These are phyloP conservation scores for Lampris megalopsis DNA, from an alignment of 2,113 vertebrate species.

Conservation along the genomic window DNA sequence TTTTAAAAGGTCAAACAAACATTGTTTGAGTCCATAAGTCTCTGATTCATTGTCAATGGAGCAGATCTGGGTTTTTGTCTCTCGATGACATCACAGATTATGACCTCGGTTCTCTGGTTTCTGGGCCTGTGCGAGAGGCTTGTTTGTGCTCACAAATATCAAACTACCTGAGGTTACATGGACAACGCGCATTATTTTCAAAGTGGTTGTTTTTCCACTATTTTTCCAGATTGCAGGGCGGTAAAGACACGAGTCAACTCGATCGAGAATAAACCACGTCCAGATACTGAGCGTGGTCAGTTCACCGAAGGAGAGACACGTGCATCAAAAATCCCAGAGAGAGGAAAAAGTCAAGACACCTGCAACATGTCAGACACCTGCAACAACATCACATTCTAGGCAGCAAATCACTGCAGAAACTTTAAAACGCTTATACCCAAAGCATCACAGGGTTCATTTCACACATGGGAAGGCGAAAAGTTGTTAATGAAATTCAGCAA, in stretches of 20 bases:
- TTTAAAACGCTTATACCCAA: neutral
- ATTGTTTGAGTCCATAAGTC: conserved; percentile 53
- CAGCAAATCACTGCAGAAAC: conserved; percentile 1
- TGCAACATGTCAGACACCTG: neutral
- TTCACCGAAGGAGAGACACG: neutral
- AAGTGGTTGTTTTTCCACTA: too few species aligned
- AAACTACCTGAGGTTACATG: too few species aligned
- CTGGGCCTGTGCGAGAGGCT: conserved; percentile 29
- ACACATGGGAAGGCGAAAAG: conserved; percentile 46
- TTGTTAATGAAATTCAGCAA: conserved; percentile 80
- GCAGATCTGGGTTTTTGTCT: conserved; percentile 61
- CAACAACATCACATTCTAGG: neutral
- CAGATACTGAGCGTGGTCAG: too few species aligned
- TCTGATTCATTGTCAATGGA: conserved; percentile 65
- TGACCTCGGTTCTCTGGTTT: conserved; percentile 52
- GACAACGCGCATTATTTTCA: too few species aligned
- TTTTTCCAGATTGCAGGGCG: too few species aligned
- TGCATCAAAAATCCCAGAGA: conserved; percentile 32
- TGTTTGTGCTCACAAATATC: conserved; percentile 1
- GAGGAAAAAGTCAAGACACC: neutral
- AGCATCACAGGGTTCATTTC: conserved; percentile 32
- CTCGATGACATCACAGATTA: conserved; percentile 41
- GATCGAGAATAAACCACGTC: too few species aligned
- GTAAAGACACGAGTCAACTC: too few species aligned
- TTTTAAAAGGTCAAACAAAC: conserved; percentile 66